Base-by-base conservation (phyloP, 37 sponge, comb jelly and placozoan genomes). In the Corticium candelabrum region DNA sequence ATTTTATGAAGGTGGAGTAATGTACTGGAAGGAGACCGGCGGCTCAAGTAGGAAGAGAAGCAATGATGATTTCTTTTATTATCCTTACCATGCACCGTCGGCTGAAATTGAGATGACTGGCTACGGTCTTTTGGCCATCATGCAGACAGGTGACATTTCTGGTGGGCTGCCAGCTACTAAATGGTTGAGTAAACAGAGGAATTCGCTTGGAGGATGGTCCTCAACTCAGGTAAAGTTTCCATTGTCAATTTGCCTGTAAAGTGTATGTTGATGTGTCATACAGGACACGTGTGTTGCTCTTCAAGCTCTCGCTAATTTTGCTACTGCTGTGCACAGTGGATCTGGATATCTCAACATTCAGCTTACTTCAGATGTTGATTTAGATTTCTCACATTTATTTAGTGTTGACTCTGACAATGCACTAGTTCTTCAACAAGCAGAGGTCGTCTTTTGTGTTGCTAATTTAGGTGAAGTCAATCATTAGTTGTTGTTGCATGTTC, bases 181-280 rank as follows among this genome's bases (percentile, higher is more conserved):
- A 5, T 76, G 77, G 77, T 68, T 76, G 5, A 29, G 30, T 4
- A 11, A 5, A 5, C 77, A 76, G 29, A 5, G 77, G 21, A 76
- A 76, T 35, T 68, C 62, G 27, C 27, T 36, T 15, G 77, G 77
- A 29, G 77, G 77, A 39, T 76, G 11, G 30, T 5, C 41, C 29
- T 76, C 77, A 5, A 76, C 77, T 36, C 77, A 76, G 77, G 77
- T 27, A 72, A 29, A 27, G 29, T 72, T 21, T 72, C n/a, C n/a
- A n/a, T n/a, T n/a, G n/a, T n/a, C n/a, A n/a, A n/a, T n/a, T n/a
- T n/a, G n/a, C n/a, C n/a, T n/a, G n/a, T n/a, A n/a, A n/a, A n/a
- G n/a, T n/a, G 15, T 50, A 11, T 50, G 62, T 27, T 50, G 11
- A 21, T 50, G 62, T 50, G 15, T 50, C 11, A 27, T 21, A 27